A percentile compares a stretch with the other conserved stretches of the same genome.
These are phyloP conservation scores for Linhomoeus sp. DNA, from an alignment of 2,888 invertebrate species.

Conservation along the genomic window DNA sequence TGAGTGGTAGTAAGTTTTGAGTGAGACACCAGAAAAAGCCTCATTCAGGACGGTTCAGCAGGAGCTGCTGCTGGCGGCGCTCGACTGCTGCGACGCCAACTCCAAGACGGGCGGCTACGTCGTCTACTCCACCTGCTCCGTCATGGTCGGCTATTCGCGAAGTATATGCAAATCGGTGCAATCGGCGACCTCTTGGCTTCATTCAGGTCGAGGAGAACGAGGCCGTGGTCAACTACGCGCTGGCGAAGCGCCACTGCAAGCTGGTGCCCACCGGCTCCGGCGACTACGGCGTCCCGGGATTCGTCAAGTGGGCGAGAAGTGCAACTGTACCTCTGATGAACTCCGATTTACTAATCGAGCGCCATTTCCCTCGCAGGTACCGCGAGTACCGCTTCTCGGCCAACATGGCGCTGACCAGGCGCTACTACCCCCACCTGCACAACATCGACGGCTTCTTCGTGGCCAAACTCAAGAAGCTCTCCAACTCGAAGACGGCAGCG, in stretches of 20 bases:
- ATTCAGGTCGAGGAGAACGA: constrained; percentile 88
- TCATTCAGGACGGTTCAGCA: constrained; percentile 55
- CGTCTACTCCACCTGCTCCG: constrained; percentile 95
- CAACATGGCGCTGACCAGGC: constrained; percentile 58
- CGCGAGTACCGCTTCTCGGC: constrained; percentile 55
- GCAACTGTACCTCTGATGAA: background rate
- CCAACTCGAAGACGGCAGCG: constrained; percentile 36
- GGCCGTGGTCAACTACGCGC: constrained; percentile 80
- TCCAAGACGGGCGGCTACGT: constrained; percentile 78
- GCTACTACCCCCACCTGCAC: constrained; percentile 92
- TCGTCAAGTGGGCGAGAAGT: constrained; percentile 44
- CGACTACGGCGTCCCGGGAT: constrained; percentile 86
- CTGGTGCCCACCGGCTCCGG: constrained; percentile 65
- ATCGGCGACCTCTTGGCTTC: too few relatives aligned
- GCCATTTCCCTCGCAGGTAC: constrained; percentile 29
- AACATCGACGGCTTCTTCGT: constrained; percentile 99
- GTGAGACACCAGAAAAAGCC: too few relatives aligned
- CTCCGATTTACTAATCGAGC: background rate
- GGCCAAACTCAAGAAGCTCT: constrained; percentile 88
- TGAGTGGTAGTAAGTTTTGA: too few relatives aligned
- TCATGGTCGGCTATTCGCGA: constrained; percentile 44
- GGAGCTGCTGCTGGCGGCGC: constrained; percentile 76
- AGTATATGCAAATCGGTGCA: too few relatives aligned
- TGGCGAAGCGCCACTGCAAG: constrained; percentile 72
- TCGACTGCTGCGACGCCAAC: constrained; percentile 79